phyloP scores from a whole-genome alignment of 37 sponge, comb jelly and placozoan species.

The Beroe forskalii region DNA sequence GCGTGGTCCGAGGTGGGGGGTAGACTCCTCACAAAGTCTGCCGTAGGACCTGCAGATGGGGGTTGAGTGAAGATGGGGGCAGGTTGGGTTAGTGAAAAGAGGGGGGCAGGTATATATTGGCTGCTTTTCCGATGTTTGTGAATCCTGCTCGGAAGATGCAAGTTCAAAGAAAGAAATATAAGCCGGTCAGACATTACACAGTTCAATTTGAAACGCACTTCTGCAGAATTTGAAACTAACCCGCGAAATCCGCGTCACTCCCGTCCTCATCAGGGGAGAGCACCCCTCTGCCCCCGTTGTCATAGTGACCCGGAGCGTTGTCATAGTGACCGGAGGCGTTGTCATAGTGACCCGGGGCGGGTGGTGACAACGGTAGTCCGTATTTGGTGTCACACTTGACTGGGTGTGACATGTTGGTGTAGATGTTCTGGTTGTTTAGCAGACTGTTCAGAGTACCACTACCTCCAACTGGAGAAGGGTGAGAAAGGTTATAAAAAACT shows the following conservation, averaged over 20 bases:
- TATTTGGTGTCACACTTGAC: slow-evolving; percentile 47
- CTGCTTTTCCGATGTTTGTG: no score
- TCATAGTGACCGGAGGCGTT: no score
- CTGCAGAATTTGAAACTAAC: no score
- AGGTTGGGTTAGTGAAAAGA: no score
- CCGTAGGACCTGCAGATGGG: neutral
- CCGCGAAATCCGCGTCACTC: neutral
- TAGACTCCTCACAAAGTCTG: slow-evolving; percentile 5
- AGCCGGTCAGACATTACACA: no score
- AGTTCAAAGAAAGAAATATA: no score
- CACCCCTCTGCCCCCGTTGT: neutral
- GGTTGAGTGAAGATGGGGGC: no score
- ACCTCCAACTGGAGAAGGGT: neutral
- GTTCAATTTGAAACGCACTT: no score
- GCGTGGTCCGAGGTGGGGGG: neutral
- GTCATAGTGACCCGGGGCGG: neutral
- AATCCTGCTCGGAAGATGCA: no score
- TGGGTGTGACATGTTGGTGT: slow-evolving; percentile 55
- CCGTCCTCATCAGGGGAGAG: neutral
- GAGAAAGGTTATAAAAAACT: neutral
- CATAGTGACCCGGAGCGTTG: neutral
- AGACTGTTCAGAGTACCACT: slow-evolving; percentile 13
- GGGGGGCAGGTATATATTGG: no score
- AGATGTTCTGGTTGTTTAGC: slow-evolving; percentile 55
- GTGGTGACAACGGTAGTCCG: neutral